Evolutionary conservation across 2,113 vertebrate genomes (phyloP).

Genomic region (Eolophus roseicapilla): DNA sequence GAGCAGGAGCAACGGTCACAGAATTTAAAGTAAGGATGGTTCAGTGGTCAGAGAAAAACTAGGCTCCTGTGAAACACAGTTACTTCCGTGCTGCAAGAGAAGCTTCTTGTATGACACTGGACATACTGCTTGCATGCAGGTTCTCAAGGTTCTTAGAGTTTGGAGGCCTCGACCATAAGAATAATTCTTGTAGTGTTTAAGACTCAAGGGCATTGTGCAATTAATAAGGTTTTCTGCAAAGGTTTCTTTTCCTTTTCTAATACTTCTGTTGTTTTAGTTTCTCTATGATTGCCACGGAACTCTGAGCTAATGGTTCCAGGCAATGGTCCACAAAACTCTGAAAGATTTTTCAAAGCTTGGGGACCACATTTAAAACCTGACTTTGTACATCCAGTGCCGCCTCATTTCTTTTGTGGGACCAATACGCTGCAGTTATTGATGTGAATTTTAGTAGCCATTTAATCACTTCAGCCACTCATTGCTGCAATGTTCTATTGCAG

Average conservation of each 20-base stretch:
- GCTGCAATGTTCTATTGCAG: not conserved
- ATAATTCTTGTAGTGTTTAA: not conserved
- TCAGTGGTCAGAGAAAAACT: not conserved
- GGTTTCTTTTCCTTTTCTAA: not conserved
- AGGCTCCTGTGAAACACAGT: accelerated
- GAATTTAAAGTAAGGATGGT: not conserved
- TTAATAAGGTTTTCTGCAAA: not conserved
- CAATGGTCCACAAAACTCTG: not conserved
- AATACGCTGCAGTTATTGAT: not conserved
- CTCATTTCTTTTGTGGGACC: not conserved
- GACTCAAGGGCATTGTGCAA: not conserved
- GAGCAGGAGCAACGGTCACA: not conserved
- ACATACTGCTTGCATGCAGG: not conserved
- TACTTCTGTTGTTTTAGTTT: not conserved
- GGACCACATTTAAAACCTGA: not conserved
- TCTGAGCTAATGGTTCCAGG: not conserved
- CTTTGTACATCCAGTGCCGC: not conserved
- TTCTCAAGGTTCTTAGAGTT: not conserved
- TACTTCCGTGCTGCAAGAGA: not conserved
- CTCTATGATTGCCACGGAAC: not conserved
- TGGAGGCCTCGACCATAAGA: not conserved
- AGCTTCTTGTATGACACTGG: not conserved
- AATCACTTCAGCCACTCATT: not conserved
- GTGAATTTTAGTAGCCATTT: not conserved
- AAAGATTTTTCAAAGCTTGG: not conserved